A percentile compares a stretch with the other conserved stretches of the same genome.
Conservation (phyloP, 2,888 invertebrate genomes). For the Drosophila yooni region DNA sequence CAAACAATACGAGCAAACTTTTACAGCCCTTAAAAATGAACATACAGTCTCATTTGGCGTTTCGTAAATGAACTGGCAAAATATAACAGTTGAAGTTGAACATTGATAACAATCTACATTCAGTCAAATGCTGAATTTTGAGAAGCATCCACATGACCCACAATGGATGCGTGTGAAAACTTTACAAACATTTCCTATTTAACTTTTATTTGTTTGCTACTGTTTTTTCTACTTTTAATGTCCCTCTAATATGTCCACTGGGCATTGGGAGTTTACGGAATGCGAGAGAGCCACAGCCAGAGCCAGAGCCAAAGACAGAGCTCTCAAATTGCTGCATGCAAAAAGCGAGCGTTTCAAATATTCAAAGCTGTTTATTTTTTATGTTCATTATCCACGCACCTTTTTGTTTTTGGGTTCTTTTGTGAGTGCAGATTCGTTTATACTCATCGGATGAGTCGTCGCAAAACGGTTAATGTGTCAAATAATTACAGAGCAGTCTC, state of each 20-base stretch:
- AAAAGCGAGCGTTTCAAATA: conserved; percentile 36
- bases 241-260: conserved; percentile 64
- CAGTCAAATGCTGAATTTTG: conserved; percentile 1
- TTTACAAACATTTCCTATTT: conserved; percentile 56
- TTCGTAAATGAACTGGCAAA: conserved; percentile 62
- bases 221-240: conserved; percentile 32
- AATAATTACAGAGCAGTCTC: conserved; percentile 46
- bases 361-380: conserved; percentile 44
- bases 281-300: background rate
- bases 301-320: no score
- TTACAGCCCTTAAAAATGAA: background rate
- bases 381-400: conserved; percentile 31
- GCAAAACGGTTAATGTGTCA: conserved; percentile 75
- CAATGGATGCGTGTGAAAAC: conserved; percentile 25
- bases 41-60: conserved; percentile 39
- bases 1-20: conserved; percentile 3
- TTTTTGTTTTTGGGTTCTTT: conserved; percentile 21
- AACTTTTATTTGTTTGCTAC: conserved; percentile 51
- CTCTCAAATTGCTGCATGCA: conserved; percentile 5
- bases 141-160: background rate
- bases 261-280: conserved; percentile 36
- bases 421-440: conserved; percentile 47
- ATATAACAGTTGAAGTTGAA: conserved; percentile 23
- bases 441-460: conserved; percentile 62
- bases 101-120: conserved; percentile 33